Evolutionary conservation across 2,888 invertebrate species (phyloP).

Genomic region (Pocota personata): DNA sequence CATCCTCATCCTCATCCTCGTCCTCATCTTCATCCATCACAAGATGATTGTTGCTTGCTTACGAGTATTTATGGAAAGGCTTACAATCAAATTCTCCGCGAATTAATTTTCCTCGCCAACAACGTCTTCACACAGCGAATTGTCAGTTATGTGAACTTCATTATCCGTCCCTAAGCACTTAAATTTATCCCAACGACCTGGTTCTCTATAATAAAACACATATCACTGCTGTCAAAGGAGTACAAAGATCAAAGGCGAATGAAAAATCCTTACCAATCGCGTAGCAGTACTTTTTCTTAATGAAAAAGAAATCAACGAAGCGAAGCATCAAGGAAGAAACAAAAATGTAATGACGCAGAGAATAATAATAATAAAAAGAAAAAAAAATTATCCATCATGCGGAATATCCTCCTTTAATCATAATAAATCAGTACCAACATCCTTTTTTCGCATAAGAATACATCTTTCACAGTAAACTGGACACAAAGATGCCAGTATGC

Average conservation of each 20-base stretch:
- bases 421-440: background rate
- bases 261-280: background rate
- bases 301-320: background rate
- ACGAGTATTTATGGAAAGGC: too few relatives aligned
- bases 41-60: too few relatives aligned
- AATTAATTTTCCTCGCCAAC: background rate
- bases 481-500: background rate
- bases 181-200: background rate
- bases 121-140: background rate
- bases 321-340: background rate
- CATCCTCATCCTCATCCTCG: slow-evolving; percentile 4
- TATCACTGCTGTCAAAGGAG: background rate
- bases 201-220: background rate
- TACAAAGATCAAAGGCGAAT: slow-evolving; percentile 1
- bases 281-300: background rate
- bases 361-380: too few relatives aligned
- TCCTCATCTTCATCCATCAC: background rate
- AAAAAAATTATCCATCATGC: background rate
- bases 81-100: too few relatives aligned
- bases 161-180: background rate
- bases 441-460: background rate
- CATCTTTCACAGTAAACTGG: background rate
- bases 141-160: slow-evolving; percentile 6
- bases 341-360: background rate
- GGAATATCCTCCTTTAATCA: background rate